phyloP scores from a whole-genome alignment of 2,797 vertebrate species.

The Harpagifer antarcticus region DNA sequence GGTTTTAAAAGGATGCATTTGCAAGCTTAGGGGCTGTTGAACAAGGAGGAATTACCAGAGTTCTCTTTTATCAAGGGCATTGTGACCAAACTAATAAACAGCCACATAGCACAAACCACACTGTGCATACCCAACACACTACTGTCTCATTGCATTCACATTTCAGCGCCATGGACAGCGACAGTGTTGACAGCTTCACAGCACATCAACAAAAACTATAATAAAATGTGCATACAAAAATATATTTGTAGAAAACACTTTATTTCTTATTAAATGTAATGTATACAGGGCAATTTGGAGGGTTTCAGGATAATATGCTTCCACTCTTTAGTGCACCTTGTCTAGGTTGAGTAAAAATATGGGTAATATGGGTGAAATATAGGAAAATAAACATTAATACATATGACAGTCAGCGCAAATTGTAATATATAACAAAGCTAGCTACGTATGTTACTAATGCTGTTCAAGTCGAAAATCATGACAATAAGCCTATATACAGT shows the following conservation, averaged over 20 bases:
- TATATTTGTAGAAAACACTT: not conserved
- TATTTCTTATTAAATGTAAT: constrained; percentile 22
- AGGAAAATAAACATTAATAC: not conserved
- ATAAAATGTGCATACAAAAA: not conserved
- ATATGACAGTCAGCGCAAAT: not conserved
- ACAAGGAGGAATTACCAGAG: constrained; percentile 12
- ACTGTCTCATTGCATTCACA: constrained; percentile 1
- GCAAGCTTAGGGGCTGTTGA: constrained; percentile 12
- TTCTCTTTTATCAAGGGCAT: constrained; percentile 10
- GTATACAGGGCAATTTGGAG: not conserved
- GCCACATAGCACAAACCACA: not conserved
- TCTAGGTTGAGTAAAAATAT: not conserved
- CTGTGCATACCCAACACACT: not conserved
- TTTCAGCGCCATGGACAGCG: constrained; percentile 19
- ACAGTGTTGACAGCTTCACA: not conserved
- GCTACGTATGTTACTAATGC: not conserved
- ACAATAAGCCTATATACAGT: not conserved
- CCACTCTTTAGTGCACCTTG: constrained; percentile 7
- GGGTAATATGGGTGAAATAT: not conserved
- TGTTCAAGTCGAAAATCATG: not conserved
- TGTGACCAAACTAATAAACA: constrained; percentile 12
- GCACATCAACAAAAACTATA: not conserved
- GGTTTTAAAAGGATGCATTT: constrained; percentile 10
- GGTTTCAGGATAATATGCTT: constrained; percentile 17
- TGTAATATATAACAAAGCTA: not conserved